phyloP scores from a whole-genome alignment of 2,888 invertebrate species.

The Andrena chrysosceles region DNA sequence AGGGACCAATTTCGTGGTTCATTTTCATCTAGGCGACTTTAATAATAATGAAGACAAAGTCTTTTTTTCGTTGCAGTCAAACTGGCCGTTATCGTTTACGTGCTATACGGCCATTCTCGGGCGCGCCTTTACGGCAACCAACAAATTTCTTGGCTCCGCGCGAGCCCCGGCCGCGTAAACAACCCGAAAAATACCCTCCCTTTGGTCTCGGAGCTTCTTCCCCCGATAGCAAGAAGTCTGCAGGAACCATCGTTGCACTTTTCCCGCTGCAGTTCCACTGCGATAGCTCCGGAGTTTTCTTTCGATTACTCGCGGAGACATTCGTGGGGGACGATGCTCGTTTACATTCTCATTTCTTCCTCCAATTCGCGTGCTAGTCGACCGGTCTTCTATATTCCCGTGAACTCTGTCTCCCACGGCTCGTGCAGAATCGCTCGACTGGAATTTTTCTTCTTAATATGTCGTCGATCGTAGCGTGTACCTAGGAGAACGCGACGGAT shows the following conservation, averaged over 20 bases:
- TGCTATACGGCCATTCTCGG: constrained; percentile 42
- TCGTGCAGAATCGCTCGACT: not conserved
- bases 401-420: not conserved
- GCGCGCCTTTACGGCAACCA: constrained; percentile 11
- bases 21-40: constrained; percentile 72
- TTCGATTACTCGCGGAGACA: not conserved
- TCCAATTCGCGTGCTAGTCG: not conserved
- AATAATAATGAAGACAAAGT: constrained; percentile 72
- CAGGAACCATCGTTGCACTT: not conserved
- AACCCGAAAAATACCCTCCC: constrained; percentile 26
- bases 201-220: not conserved
- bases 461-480: not conserved
- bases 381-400: not conserved
- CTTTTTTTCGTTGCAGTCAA: constrained; percentile 52
- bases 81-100: constrained; percentile 48
- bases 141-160: constrained; percentile 19
- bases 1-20: constrained; percentile 74
- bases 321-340: not conserved
- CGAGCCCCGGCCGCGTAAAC: constrained; percentile 25
- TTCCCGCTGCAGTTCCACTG: not conserved
- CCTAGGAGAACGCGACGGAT: not conserved
- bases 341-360: not conserved
- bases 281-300: not conserved
- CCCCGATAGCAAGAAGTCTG: constrained; percentile 1
- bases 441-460: not conserved